Evolutionary conservation across 2,888 invertebrate genomes (phyloP).

Genomic region (Dorcus hopei): DNA sequence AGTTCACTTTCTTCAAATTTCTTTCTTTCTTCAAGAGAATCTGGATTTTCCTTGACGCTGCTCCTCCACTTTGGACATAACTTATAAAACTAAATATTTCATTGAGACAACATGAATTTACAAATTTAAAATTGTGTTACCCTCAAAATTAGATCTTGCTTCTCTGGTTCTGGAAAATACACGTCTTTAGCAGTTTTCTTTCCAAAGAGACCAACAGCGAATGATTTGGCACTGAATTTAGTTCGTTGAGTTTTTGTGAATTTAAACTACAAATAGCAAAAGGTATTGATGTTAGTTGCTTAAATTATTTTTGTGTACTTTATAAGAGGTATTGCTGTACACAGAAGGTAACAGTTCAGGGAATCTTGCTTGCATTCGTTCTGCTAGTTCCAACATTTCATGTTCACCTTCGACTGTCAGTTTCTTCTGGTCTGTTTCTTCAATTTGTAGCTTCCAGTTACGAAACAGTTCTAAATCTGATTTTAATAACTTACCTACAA

Average conservation of each 20-base stretch:
- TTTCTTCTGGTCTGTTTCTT: constrained; percentile 54
- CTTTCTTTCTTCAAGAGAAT: constrained; percentile 9
- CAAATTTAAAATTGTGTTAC: constrained; percentile 28
- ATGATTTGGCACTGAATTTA: constrained; percentile 69
- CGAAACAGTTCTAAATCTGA: constrained; percentile 47
- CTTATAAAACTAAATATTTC: constrained; percentile 16
- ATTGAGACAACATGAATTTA: neutral
- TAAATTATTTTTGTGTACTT: constrained; percentile 13
- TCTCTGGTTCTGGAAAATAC: constrained; percentile 61
- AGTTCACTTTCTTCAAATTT: constrained; percentile 7
- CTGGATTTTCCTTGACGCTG: constrained; percentile 11
- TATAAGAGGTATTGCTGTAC: constrained; percentile 58
- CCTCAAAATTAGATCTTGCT: constrained; percentile 48
- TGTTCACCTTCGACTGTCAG: constrained; percentile 67
- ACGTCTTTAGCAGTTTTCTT: constrained; percentile 59
- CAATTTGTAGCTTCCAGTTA: constrained; percentile 58
- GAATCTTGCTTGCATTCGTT: constrained; percentile 69
- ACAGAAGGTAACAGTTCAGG: constrained; percentile 58
- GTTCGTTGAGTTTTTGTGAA: constrained; percentile 76
- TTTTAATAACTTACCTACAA: constrained; percentile 8
- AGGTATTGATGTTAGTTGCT: neutral
- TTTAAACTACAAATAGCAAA: constrained; percentile 60
- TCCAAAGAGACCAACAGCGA: constrained; percentile 74
- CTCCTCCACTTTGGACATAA: constrained; percentile 14
- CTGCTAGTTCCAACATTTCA: constrained; percentile 67